These are phyloP conservation scores for Noctua janthina DNA, from an alignment of 2,888 invertebrate genomes.

Conservation along the genomic window DNA sequence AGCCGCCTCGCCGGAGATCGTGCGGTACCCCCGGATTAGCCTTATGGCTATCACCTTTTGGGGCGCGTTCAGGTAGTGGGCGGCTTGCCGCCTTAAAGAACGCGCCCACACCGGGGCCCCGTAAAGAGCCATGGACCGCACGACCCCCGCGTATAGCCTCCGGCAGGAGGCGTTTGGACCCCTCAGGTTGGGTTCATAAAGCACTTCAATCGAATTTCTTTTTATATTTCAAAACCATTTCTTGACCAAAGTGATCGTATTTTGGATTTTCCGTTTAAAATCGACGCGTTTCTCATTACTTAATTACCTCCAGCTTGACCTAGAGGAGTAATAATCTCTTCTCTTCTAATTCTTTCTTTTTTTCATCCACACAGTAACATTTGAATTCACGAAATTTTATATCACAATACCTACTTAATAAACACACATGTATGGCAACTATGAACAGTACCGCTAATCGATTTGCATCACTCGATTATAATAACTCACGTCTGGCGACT, in stretches of 20 bases:
- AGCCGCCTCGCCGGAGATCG: too few relatives aligned
- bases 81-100: too few relatives aligned
- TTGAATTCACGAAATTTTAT: background rate
- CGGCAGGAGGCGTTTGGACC: too few relatives aligned
- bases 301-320: too few relatives aligned
- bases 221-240: background rate
- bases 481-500: slow-evolving; percentile 26
- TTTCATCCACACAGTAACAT: background rate
- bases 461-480: slow-evolving; percentile 48
- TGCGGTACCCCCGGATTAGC: too few relatives aligned
- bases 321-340: too few relatives aligned
- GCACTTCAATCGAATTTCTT: background rate
- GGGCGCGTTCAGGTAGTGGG: too few relatives aligned
- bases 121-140: too few relatives aligned
- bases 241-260: background rate
- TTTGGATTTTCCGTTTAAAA: background rate
- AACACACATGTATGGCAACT: slow-evolving; percentile 16
- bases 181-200: too few relatives aligned
- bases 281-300: background rate
- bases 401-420: slow-evolving; percentile 1
- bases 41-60: too few relatives aligned
- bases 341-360: background rate
- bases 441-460: slow-evolving; percentile 35
- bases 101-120: too few relatives aligned
- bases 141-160: too few relatives aligned